phyloP scores from a whole-genome alignment of 1,140 invertebrate species.

The Drosophila albomicans region DNA sequence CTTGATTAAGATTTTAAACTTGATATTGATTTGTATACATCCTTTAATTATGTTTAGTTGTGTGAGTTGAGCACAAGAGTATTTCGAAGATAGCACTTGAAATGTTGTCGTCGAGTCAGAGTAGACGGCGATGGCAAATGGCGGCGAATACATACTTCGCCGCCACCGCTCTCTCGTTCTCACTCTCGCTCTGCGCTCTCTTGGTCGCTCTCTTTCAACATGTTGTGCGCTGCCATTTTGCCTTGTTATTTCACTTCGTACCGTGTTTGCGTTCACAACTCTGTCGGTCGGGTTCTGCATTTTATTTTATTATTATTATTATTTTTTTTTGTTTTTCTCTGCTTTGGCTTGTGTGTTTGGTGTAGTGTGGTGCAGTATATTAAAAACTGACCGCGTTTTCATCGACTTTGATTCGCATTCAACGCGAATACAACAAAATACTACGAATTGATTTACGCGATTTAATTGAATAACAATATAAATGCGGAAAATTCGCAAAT shows the following conservation, averaged over 20 bases:
- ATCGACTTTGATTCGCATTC: constrained; percentile 37
- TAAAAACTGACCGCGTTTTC: constrained; percentile 52
- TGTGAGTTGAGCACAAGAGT: constrained; percentile 33
- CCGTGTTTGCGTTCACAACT: constrained; percentile 82
- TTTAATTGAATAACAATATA: constrained; percentile 62
- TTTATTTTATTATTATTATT: constrained; percentile 82
- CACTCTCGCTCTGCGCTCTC: constrained; percentile 46
- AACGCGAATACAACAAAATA: no score
- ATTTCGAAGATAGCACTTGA: constrained; percentile 39
- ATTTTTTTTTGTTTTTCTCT: constrained; percentile 77
- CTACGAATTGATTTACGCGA: constrained; percentile 41
- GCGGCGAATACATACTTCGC: constrained; percentile 61
- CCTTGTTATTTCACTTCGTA: constrained; percentile 81
- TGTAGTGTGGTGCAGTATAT: constrained; percentile 42
- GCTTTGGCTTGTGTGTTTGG: constrained; percentile 54
- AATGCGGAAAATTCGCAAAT: constrained; percentile 79
- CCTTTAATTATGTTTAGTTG: neutral
- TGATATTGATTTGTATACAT: neutral
- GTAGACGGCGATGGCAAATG: constrained; percentile 1
- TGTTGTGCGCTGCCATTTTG: constrained; percentile 61
- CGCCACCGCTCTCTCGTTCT: constrained; percentile 50
- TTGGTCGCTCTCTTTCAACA: constrained; percentile 8
- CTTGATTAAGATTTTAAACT: no score
- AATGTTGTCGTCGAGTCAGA: constrained; percentile 38
- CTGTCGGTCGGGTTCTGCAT: constrained; percentile 79